phyloP scores from a whole-genome alignment of 2,797 vertebrate genomes.

The Steatocranus sp. region DNA sequence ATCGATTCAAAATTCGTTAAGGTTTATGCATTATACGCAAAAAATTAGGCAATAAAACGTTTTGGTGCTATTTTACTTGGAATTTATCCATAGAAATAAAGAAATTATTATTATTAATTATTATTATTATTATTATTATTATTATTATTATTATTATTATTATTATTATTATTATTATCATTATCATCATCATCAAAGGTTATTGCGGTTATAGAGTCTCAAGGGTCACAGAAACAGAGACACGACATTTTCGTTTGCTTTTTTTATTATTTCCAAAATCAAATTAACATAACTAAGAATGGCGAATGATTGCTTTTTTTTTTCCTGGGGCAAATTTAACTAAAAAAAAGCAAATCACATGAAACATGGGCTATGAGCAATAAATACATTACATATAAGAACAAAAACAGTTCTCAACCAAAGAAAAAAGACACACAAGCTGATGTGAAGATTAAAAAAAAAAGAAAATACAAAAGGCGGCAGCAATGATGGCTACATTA shows the following conservation, averaged over 20 bases:
- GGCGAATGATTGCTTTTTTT: conserved; percentile 81
- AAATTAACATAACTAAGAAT: conserved; percentile 80
- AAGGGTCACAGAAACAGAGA: neutral
- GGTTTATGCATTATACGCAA: neutral
- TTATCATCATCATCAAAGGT: neutral
- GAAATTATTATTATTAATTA: neutral
- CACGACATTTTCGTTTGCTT: conserved; percentile 11
- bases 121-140: neutral
- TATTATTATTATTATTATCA: rapidly evolving
- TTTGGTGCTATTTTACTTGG: neutral
- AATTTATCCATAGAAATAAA: neutral
- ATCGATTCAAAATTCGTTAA: neutral
- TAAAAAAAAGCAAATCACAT: conserved; percentile 73
- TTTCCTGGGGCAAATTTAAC: conserved; percentile 63
- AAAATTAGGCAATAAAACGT: neutral
- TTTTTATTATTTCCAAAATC: conserved; percentile 76
- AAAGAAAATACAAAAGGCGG: conserved; percentile 67
- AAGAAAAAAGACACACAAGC: conserved; percentile 74
- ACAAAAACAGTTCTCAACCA: conserved; percentile 73
- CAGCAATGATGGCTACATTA: conserved; percentile 84
- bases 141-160: neutral
- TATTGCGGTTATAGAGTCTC: neutral
- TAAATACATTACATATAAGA: conserved; percentile 81
- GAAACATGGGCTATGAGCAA: conserved; percentile 77
- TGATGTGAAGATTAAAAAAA: conserved; percentile 61